Evolutionary conservation across 2,113 vertebrate species (phyloP), one percentile per base, ranked within the genome.

Genomic region (Mustela lutreola): DNA sequence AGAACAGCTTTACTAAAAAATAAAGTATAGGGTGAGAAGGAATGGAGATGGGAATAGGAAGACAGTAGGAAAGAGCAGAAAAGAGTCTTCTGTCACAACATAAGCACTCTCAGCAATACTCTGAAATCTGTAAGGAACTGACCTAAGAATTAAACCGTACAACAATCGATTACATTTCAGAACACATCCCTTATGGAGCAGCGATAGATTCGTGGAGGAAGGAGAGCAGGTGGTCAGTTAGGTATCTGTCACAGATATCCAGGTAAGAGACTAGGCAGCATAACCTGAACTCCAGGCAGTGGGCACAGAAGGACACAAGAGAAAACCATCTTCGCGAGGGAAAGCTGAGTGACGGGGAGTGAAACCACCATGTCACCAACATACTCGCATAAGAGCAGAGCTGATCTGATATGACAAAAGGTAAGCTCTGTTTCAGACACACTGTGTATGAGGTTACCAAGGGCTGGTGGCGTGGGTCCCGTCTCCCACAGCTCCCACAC

Each of bases 1-100:
- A 96, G 85, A 75, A 93, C 12, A 21, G 14, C 39, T 79, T 84
- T 71, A 58, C 45, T 58, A 48, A 94, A 84, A 15, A 50, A 76
- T 31, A 62, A 93, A 24, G 28, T 79, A 24, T 24, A 58, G 5
- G 31, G 11, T 45, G 39, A 76, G 36, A 36, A 39, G 28, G 50
- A 78, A 31, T 56, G 21, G 31, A 95, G 65, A 15, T 50, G n/a
- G 42, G 33, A 76, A 26, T 31, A 56, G 42, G 71, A 92, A 89
- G 11, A 70, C 0, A 48, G 14, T 18, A 2, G 60, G 10, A 75
- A 31, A 83, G 70, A 76, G 39, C 28, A 53, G 24, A 4, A 63
- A 84, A 84, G 1, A 31, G 18, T 70, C 82, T 60, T 22, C n/a
- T 39, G 71, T 75, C 15, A 56, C 16, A 92, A 71, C 16, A 78